A percentile compares a stretch with the other conserved stretches of the same genome.
Conservation (phyloP, 1,140 invertebrate species). For the Tribolium castaneum region DNA sequence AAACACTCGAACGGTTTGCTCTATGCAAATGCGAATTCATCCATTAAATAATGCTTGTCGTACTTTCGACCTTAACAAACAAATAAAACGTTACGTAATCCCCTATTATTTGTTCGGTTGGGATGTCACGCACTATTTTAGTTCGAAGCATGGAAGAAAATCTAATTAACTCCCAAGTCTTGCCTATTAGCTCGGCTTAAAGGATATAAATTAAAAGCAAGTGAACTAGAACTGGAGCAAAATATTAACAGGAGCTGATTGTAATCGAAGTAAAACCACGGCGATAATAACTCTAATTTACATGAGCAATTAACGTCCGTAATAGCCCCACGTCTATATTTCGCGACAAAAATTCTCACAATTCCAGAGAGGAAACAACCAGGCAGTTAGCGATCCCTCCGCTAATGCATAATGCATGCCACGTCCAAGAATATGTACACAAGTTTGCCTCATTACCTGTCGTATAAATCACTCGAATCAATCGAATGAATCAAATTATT, state of each 20-base stretch:
- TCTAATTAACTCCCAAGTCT: constrained; percentile 20
- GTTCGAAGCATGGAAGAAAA: not conserved
- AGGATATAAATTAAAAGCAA: constrained; percentile 23
- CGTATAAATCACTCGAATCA: constrained; percentile 27
- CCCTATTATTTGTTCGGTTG: not conserved
- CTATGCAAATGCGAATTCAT: not conserved
- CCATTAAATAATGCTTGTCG: not conserved
- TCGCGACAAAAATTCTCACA: not conserved
- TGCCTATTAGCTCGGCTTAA: constrained; percentile 8
- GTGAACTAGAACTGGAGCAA: constrained; percentile 13
- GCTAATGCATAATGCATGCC: constrained; percentile 38
- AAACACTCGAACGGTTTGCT: not conserved
- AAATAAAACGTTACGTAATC: not conserved
- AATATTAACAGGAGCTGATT: not conserved
- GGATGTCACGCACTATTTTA: constrained; percentile 24
- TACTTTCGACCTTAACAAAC: not conserved
- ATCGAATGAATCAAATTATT: constrained; percentile 28
- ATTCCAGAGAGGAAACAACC: constrained; percentile 5
- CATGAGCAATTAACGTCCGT: not conserved
- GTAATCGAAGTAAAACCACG: not conserved
- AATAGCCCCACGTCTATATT: not conserved
- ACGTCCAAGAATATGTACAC: constrained; percentile 11
- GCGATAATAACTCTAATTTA: not conserved
- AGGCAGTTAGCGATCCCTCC: constrained; percentile 5
- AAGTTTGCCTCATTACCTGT: constrained; percentile 31